A percentile compares a stretch with the other conserved stretches of the same genome.
phyloP scores from a whole-genome alignment of 2,888 invertebrate species.

The Heliothis peltigera region DNA sequence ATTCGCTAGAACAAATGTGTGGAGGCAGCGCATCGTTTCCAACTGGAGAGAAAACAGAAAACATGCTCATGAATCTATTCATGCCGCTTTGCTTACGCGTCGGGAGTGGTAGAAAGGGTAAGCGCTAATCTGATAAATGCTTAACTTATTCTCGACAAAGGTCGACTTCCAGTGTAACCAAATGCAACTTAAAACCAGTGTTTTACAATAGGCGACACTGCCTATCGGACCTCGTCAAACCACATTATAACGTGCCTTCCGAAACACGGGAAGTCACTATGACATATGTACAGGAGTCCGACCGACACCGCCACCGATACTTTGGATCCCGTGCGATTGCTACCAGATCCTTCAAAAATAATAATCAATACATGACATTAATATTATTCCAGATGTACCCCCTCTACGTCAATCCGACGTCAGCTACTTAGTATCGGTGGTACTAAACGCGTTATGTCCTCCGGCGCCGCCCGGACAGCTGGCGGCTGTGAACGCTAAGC shows the following conservation, averaged over 20 bases:
- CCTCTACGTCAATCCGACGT: conserved; percentile 97
- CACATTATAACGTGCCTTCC: too few species aligned
- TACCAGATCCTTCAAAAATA: too few species aligned
- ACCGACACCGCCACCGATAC: too few species aligned
- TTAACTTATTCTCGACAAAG: too few species aligned
- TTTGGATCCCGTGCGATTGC: too few species aligned
- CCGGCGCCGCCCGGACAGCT: conserved; percentile 92
- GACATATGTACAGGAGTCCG: too few species aligned
- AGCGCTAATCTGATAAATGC: neutral
- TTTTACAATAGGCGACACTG: too few species aligned
- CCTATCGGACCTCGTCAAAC: too few species aligned
- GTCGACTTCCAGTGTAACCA: too few species aligned
- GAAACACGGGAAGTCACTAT: too few species aligned
- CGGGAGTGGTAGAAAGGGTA: conserved; percentile 98
- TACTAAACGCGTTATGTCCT: conserved; percentile 94
- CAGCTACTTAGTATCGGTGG: conserved; percentile 96
- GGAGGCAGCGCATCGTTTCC: conserved; percentile 97
- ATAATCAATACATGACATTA: too few species aligned
- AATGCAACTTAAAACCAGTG: too few species aligned
- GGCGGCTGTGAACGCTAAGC: conserved; percentile 93
- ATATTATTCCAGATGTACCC: conserved; percentile 96
- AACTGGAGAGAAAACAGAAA: conserved; percentile 97
- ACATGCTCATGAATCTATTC: conserved; percentile 98
- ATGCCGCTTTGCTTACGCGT: conserved; percentile 98
- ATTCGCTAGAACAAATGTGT: conserved; percentile 98